Evolutionary conservation across 30 jellyfish, hydroid and myxozoan species (phyloP), one percentile per base, ranked within the genome.

Genomic region (Aurelia aurita complex sp. Pacific): DNA sequence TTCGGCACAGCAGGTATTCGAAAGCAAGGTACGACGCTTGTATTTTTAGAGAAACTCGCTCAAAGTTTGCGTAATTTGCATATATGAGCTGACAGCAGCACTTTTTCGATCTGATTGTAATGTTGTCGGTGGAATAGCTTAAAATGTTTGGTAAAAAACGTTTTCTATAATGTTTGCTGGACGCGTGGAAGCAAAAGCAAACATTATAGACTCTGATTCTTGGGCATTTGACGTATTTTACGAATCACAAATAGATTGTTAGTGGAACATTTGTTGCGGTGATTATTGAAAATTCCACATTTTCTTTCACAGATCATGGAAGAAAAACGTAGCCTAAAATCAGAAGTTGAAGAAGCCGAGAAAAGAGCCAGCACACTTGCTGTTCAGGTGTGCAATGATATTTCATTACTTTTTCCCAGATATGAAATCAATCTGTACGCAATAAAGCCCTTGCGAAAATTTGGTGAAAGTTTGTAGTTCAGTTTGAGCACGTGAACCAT

Each of bases 351-450:
- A 19, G 86, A 54, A 7, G 97, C 98, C n/a, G 98, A 94, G 35
- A 88, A 85, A 78, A 85, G 98, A 76, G 96, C 97, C 19, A 94
- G 98, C 74, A 64, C 98, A 7, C 84, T 94, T 70, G 98, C 98
- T 40, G 98, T 94, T 1, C 94, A 94, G 90, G 98, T 94, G 40
- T 55, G 43, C 67, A n/a, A 19, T 43, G 81, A 70, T 53, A 11
- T 70, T 46, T 7, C 12, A 6, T 46, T 46, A 46, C 14, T 46
- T 9, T 46, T 40, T 40, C 52, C 52, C 52, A 40, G 52, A 40
- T 40, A 23, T 40, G 52, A 40, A 40, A 40, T 40, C 6, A 40
- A 40, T 40, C 8, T 40, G 8, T 9, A 40, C 52, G 9, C 52
- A 40, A 9, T 40, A 40, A 40, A 40, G 52, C 52, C 52, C 4